A percentile compares a stretch with the other conserved stretches of the same genome.
Evolutionary conservation across 2,113 vertebrate genomes (phyloP).

Genomic region (Amazona guildingii): DNA sequence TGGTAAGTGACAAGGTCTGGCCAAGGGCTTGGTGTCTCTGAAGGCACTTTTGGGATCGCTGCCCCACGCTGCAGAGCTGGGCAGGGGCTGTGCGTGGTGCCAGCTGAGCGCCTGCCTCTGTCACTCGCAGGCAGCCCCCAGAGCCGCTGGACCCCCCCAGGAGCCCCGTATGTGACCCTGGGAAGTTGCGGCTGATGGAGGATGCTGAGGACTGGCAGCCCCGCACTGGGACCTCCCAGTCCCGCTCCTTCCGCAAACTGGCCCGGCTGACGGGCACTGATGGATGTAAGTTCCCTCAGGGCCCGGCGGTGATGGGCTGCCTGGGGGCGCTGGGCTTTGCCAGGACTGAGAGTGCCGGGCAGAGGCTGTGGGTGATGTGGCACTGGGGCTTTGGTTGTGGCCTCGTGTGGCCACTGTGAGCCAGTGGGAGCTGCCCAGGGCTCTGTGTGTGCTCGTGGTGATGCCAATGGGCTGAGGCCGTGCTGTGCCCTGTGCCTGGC

Average conservation of each 20-base stretch:
- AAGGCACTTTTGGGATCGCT: background rate
- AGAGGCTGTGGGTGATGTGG: background rate
- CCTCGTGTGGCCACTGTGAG: background rate
- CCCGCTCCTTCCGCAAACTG: slow-evolving; percentile 16
- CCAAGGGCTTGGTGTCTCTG: background rate
- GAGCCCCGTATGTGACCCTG: slow-evolving; percentile 83
- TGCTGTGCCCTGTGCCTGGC: accelerated
- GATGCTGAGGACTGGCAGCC: slow-evolving; percentile 93
- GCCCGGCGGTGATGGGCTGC: background rate
- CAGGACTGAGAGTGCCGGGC: background rate
- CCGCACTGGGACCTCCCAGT: slow-evolving; percentile 79
- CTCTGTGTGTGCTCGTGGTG: accelerated
- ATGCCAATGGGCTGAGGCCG: accelerated
- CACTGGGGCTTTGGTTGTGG: background rate
- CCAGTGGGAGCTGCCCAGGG: accelerated
- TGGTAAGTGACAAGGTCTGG: background rate
- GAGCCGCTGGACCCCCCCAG: slow-evolving; percentile 69
- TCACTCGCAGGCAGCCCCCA: slow-evolving; percentile 79
- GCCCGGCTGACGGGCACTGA: slow-evolving; percentile 23
- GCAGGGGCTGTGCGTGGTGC: background rate
- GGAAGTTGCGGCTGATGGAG: slow-evolving; percentile 92
- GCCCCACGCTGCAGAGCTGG: background rate
- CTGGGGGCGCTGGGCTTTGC: accelerated
- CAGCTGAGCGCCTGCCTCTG: slow-evolving; percentile 26
- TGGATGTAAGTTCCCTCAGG: slow-evolving; percentile 78